A percentile compares a stretch with the other conserved stretches of the same genome.
Conservation (phyloP, 2,888 invertebrate species). For the Aromia moschata region DNA sequence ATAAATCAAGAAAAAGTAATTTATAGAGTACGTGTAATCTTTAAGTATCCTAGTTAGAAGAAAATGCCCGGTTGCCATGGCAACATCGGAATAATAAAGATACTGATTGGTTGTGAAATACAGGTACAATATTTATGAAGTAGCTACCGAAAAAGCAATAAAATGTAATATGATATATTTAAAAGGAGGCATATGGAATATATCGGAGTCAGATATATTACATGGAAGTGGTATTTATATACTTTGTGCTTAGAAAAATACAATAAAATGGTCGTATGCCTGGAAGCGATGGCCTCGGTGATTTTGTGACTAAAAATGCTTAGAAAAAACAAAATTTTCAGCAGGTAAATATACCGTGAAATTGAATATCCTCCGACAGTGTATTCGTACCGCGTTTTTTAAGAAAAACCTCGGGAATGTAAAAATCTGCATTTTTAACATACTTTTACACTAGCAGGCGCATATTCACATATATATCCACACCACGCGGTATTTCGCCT, state of each 20-base stretch:
- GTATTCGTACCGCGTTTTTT: slow-evolving; percentile 45
- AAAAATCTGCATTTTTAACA: slow-evolving; percentile 34
- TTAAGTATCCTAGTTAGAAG: too few species aligned
- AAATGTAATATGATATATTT: slow-evolving; percentile 7
- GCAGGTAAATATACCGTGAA: slow-evolving; percentile 51
- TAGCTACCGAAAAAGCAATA: too few species aligned
- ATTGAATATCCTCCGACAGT: slow-evolving; percentile 50
- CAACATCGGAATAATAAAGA: too few species aligned
- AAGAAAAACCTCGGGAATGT: slow-evolving; percentile 35
- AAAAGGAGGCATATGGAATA: slow-evolving; percentile 23
- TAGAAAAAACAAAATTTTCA: slow-evolving; percentile 47
- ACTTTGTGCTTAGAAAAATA: slow-evolving; percentile 36
- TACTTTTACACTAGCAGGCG: slow-evolving; percentile 4
- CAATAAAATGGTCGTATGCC: slow-evolving; percentile 43
- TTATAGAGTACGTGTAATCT: too few species aligned
- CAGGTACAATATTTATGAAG: too few species aligned
- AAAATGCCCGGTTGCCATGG: too few species aligned
- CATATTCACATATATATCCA: not conserved
- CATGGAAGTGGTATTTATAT: slow-evolving; percentile 28
- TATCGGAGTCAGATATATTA: slow-evolving; percentile 22
- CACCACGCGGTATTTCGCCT: too few species aligned
- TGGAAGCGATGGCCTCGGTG: slow-evolving; percentile 40
- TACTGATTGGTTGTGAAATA: too few species aligned
- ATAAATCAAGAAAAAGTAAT: too few species aligned
- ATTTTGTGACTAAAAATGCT: slow-evolving; percentile 47